Evolutionary conservation across 2,113 vertebrate species (phyloP), one percentile per base, ranked within the genome.

Genomic region (Pseudopipra pipra): DNA sequence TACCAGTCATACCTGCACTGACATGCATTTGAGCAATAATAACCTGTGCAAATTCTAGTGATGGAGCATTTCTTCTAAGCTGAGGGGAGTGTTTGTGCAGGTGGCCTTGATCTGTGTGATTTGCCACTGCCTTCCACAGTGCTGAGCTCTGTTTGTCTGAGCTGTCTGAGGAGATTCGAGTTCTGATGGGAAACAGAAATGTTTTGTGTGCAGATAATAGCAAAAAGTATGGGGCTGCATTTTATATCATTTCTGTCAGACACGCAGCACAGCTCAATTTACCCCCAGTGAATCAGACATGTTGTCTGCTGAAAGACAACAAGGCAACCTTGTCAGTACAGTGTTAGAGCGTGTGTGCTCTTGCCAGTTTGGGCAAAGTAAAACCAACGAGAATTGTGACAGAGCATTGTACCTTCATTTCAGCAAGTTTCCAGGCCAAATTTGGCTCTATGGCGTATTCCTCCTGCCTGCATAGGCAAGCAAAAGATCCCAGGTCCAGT

Each of bases 21-120:
- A 41, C 20, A 28, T 12, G 21, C 65, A 54, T 65, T 73, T 73
- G 25, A 76, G 81, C 63, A 87, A 6, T 65, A 89, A 17, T 47
- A 87, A 31, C 46, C 49, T 14, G 25, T 1, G 1, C 18, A 51
- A 68, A 49, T 63, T 72, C 41, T 58, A 27, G 35, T 20, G 74
- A 58, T 73, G 89, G 91, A 78, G 15, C 49, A 24, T 73, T 65
- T 88, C 71, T 85, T 63, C 41, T 1, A 6, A 65, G 58, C 61
- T 0, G 1, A 81, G 39, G 41, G 43, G 37, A 87, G 35, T 0
- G 0, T 72, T 89, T 0, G 0, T 37, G 54, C 52, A 35, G 39
- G 43, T 66, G 25, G 31, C 68, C 65, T 67, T 3, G 1, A 4
- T 6, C 4, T 3, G 4, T 33, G 19, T 4, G 0, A 63, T 94